Conservation (phyloP, 2,113 vertebrate species). For the Corythaeola cristata region DNA sequence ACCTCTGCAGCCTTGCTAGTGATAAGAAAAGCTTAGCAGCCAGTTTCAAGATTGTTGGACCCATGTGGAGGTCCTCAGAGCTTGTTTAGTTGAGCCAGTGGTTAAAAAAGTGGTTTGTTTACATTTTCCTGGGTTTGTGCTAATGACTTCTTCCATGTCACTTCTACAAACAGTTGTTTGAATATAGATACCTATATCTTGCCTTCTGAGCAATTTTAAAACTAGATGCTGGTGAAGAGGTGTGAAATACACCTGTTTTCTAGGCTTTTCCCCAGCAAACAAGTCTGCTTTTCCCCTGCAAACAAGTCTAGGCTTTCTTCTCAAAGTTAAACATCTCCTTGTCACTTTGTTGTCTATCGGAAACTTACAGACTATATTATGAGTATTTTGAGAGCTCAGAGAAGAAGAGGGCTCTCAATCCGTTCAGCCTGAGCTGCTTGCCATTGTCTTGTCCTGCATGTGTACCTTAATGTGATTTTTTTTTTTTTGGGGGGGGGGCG, state of each 20-base stretch:
- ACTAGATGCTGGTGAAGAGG: neutral
- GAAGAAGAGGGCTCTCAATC: neutral
- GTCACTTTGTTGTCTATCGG: neutral
- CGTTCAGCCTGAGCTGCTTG: neutral
- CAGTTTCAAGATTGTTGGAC: neutral
- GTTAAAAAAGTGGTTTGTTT: neutral
- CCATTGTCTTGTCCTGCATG: conserved; percentile 39
- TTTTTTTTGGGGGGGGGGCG: neutral
- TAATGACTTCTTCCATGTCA: neutral
- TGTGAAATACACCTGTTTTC: neutral
- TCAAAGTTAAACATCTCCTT: neutral
- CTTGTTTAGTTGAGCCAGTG: neutral
- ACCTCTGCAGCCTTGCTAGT: neutral
- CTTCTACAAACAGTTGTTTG: neutral
- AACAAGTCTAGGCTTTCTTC: neutral
- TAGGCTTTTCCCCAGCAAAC: neutral
- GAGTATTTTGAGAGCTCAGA: neutral
- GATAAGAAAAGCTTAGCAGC: neutral
- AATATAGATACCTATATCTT: neutral
- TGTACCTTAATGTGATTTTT: neutral
- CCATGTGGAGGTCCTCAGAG: rapidly evolving
- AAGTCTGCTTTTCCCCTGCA: neutral
- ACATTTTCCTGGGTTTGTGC: neutral
- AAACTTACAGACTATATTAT: neutral
- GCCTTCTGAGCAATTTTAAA: neutral